A percentile compares a stretch with the other conserved stretches of the same genome.
Evolutionary conservation across 1,140 invertebrate species (phyloP).

Genomic region (Psix sp.): DNA sequence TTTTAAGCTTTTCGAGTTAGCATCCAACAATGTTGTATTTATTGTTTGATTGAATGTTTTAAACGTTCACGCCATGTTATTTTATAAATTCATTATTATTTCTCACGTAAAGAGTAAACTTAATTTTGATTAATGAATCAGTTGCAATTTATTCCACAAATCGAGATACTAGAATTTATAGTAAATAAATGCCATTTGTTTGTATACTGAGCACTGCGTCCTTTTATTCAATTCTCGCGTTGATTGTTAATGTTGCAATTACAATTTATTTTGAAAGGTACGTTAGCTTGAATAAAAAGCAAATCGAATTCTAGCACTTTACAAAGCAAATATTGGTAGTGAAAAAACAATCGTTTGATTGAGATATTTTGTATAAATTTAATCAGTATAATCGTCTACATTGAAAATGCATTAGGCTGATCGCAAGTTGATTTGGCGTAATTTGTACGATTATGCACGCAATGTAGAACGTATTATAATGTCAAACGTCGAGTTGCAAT

Average conservation of each 20-base stretch:
- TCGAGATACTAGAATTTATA: conserved; percentile 7
- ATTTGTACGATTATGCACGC: background rate
- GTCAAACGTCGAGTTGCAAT: conserved; percentile 43
- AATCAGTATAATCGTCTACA: too few species aligned
- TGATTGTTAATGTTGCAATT: conserved; percentile 32
- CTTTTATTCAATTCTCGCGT: background rate
- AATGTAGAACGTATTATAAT: conserved; percentile 17
- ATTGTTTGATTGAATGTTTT: background rate
- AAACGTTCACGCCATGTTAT: background rate
- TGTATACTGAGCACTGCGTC: too few species aligned
- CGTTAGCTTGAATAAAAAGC: background rate
- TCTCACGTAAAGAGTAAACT: too few species aligned
- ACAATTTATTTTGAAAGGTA: conserved; percentile 3
- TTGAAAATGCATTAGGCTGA: too few species aligned
- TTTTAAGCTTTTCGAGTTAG: background rate
- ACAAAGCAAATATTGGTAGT: background rate
- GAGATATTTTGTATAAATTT: too few species aligned
- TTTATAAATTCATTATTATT: too few species aligned
- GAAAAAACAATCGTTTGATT: background rate
- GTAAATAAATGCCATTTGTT: too few species aligned
- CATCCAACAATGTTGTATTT: too few species aligned
- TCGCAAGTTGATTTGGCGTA: background rate
- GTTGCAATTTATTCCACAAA: conserved; percentile 10
- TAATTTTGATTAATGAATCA: conserved; percentile 4
- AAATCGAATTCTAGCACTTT: conserved; percentile 4